Percentiles rank a stretch among this genome's conserved stretches.
Conservation (phyloP, 2,888 invertebrate species). For the Sepiola atlantica region DNA sequence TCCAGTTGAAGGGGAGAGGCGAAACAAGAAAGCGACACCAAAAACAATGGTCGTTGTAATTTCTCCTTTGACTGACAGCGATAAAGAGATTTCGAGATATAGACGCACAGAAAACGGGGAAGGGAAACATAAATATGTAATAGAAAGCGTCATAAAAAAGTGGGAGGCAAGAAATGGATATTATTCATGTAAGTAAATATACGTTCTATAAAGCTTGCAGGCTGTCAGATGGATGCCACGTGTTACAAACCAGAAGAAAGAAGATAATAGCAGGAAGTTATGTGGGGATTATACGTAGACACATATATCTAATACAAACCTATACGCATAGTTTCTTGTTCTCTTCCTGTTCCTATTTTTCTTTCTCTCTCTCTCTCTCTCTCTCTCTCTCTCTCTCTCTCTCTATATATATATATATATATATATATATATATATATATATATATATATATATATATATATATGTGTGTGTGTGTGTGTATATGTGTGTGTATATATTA, state of each 20-base stretch:
- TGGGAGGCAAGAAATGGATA: neutral
- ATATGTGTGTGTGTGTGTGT: no score
- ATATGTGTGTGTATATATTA: no score
- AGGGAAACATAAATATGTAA: neutral
- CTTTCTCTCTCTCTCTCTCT: no score
- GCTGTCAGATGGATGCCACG: neutral
- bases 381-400: no score
- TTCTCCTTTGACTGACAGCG: neutral
- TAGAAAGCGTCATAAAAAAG: neutral
- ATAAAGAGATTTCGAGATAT: neutral
- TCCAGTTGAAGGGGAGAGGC: neutral
- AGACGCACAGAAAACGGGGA: neutral
- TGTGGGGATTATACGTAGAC: neutral
- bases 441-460: no score
- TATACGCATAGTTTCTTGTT: no score
- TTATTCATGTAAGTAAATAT: neutral
- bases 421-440: no score
- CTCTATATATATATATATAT: no score
- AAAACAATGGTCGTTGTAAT: neutral
- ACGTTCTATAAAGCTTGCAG: neutral
- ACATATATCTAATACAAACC: no score
- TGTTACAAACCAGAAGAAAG: neutral
- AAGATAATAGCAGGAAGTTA: neutral
- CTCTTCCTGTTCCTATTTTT: no score
- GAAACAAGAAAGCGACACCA: neutral